A percentile compares a stretch with the other conserved stretches of the same genome.
phyloP scores from a whole-genome alignment of 2,797 vertebrate species.

The Pseudotriccus pelzelni region DNA sequence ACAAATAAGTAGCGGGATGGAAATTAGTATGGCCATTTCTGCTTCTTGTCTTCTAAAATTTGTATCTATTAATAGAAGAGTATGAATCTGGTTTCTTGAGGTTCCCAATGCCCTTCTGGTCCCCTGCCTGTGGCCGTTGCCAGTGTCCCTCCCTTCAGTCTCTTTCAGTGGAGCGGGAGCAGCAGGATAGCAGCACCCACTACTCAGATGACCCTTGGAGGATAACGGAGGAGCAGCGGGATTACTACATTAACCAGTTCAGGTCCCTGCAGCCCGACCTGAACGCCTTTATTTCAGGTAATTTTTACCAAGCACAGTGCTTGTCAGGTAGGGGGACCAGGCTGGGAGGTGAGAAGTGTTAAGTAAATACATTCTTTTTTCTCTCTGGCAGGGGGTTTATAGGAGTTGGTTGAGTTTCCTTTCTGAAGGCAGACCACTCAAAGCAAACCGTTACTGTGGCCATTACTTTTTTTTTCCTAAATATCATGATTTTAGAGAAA shows the following conservation, averaged over 20 bases:
- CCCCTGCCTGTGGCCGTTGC: not conserved
- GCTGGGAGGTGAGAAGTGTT: not conserved
- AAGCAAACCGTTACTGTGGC: not conserved
- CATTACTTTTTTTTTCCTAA: not conserved
- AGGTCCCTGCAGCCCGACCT: conserved; percentile 89
- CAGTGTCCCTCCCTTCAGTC: conserved; percentile 70
- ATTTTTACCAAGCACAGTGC: not conserved
- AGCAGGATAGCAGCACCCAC: conserved; percentile 75
- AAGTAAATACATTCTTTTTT: not conserved
- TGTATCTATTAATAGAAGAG: not conserved
- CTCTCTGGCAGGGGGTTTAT: not conserved
- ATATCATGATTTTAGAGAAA: not conserved
- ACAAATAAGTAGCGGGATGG: not conserved
- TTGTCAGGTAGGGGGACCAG: accelerated
- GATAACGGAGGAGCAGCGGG: conserved; percentile 93
- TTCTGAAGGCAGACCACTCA: not conserved
- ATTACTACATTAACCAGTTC: conserved; percentile 96
- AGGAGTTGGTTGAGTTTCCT: not conserved
- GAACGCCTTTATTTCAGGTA: conserved; percentile 90
- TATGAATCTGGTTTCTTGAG: not conserved
- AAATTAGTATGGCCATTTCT: not conserved
- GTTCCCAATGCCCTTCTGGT: not conserved
- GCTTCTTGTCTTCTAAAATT: not conserved
- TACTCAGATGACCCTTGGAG: conserved; percentile 92
- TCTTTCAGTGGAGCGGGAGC: conserved; percentile 81